Evolutionary conservation across 2,888 invertebrate species (phyloP).

Genomic region (Drosophila parthenogenetica): DNA sequence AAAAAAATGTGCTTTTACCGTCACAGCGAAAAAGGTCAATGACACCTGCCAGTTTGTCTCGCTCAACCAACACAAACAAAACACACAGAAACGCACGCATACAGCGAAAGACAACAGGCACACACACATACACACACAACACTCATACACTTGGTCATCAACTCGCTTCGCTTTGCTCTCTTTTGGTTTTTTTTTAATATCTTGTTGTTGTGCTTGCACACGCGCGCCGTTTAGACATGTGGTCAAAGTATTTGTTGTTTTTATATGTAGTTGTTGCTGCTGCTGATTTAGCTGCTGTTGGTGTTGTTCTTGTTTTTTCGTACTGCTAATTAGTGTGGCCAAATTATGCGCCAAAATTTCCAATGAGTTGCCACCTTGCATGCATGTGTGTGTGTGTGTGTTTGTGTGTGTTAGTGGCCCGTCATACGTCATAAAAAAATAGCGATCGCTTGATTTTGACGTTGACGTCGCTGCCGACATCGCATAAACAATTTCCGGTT

Average conservation of each 20-base stretch:
- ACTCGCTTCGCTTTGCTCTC: slow-evolving; percentile 46
- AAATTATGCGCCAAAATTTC: slow-evolving; percentile 73
- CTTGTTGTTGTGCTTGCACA: slow-evolving; percentile 50
- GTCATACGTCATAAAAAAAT: slow-evolving; percentile 73
- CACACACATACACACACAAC: slow-evolving; percentile 16
- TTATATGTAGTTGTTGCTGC: too few relatives aligned
- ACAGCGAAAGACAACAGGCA: slow-evolving; percentile 15
- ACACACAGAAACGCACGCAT: slow-evolving; percentile 11
- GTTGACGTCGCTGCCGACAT: slow-evolving; percentile 45
- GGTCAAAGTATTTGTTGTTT: slow-evolving; percentile 58
- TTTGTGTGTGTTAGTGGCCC: slow-evolving; percentile 13
- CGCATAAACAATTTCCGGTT: slow-evolving; percentile 80
- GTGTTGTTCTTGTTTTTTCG: slow-evolving; percentile 41
- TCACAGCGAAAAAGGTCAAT: slow-evolving; percentile 77
- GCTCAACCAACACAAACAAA: slow-evolving; percentile 54
- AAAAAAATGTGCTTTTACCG: slow-evolving; percentile 62
- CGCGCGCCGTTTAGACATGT: slow-evolving; percentile 68
- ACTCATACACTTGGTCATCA: slow-evolving; percentile 48
- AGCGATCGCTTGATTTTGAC: slow-evolving; percentile 44
- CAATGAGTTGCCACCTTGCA: slow-evolving; percentile 57
- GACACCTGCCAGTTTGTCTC: slow-evolving; percentile 77
- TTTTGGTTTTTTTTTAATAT: slow-evolving; percentile 25
- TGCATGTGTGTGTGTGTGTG: slow-evolving; percentile 9
- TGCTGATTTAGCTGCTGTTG: slow-evolving; percentile 36
- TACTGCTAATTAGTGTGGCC: slow-evolving; percentile 75